Evolutionary conservation across 2,113 vertebrate species (phyloP).

Genomic region (Lagopus leucura): DNA sequence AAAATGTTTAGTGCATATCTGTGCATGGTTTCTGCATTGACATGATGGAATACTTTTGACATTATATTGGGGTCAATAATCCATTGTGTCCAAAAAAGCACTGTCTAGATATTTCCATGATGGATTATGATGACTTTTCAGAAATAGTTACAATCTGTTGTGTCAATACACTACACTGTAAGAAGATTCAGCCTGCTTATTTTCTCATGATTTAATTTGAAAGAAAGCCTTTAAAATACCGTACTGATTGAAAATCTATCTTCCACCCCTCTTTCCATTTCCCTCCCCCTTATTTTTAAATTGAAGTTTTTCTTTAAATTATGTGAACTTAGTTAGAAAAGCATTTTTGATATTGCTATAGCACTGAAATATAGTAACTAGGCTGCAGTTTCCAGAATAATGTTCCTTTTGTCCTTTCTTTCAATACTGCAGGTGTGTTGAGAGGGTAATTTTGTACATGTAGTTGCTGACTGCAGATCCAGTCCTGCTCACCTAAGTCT

Average conservation of each 20-base stretch:
- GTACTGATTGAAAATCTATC: neutral
- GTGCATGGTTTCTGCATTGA: neutral
- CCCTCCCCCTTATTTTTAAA: neutral
- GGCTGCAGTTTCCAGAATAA: conserved; percentile 14
- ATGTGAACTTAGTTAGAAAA: neutral
- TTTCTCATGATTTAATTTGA: neutral
- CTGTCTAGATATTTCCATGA: neutral
- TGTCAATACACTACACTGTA: conserved; percentile 7
- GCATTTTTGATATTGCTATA: neutral
- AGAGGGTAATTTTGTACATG: conserved; percentile 1
- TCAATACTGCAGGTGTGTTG: conserved; percentile 1
- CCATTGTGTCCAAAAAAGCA: conserved; percentile 7
- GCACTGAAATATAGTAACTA: neutral
- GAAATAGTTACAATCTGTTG: neutral
- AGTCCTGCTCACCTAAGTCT: neutral
- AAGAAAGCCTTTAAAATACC: neutral
- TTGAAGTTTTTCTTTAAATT: neutral
- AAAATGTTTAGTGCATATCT: neutral
- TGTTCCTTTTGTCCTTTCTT: neutral
- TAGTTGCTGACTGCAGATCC: conserved; percentile 6
- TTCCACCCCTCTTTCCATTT: neutral
- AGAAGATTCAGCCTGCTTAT: neutral
- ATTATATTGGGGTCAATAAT: neutral
- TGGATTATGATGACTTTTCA: conserved; percentile 14
- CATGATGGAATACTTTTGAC: neutral